Conservation (phyloP, 2,797 vertebrate genomes). For the Alcedo atthis region DNA sequence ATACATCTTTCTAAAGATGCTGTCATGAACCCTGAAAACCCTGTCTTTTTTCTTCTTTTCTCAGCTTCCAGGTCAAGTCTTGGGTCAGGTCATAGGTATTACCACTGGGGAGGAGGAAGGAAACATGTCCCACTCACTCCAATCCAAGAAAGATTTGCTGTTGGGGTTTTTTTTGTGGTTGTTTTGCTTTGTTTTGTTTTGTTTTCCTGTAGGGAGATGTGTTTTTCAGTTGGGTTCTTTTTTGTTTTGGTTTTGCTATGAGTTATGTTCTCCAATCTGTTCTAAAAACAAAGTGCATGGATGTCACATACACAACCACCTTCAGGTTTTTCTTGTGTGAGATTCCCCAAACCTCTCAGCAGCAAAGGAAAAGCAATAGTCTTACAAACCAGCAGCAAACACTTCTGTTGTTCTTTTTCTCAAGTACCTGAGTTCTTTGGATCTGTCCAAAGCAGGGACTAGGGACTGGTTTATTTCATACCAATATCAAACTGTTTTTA, state of each 20-base stretch:
- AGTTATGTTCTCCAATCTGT: conserved; percentile 9
- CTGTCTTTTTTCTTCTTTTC: conserved; percentile 39
- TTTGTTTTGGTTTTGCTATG: background rate
- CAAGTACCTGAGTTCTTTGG: background rate
- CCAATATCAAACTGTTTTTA: background rate
- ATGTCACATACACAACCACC: background rate
- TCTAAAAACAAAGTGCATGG: background rate
- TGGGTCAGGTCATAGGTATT: conserved; percentile 62
- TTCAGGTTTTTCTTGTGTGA: background rate
- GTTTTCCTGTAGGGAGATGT: background rate
- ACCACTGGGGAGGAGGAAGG: conserved; percentile 44
- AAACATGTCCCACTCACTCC: conserved; percentile 27
- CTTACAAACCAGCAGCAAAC: background rate
- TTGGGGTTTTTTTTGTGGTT: background rate
- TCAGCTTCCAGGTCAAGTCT: conserved; percentile 58
- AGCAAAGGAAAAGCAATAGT: background rate
- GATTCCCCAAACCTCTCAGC: background rate
- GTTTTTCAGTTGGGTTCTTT: background rate
- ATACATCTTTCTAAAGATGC: conserved; percentile 44
- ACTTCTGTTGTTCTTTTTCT: background rate
- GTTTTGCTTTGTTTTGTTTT: background rate
- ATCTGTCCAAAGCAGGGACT: background rate
- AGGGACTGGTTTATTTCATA: background rate
- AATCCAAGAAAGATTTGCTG: background rate
- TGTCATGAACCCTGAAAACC: conserved; percentile 40